These are phyloP conservation scores for Calidris pugnax DNA, from an alignment of 2,113 vertebrate genomes.

Conservation along the genomic window DNA sequence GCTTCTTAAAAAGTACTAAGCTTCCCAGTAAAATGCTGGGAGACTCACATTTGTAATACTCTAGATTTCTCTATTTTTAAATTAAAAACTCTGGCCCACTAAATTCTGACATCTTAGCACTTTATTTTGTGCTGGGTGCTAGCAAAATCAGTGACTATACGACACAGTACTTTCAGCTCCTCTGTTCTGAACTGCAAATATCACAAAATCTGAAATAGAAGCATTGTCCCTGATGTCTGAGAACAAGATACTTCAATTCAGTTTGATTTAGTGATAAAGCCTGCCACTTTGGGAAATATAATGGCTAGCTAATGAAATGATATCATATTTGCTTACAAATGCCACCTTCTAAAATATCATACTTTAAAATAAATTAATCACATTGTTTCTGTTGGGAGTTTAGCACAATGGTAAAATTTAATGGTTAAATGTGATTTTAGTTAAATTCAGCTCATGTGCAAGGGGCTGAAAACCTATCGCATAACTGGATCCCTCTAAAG, in stretches of 20 bases:
- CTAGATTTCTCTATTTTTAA: not conserved
- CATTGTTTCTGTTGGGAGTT: not conserved
- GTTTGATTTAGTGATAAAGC: not conserved
- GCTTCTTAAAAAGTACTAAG: not conserved
- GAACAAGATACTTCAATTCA: not conserved
- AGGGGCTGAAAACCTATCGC: not conserved
- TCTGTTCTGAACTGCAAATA: not conserved
- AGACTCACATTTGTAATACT: fast-evolving
- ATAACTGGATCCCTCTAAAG: not conserved
- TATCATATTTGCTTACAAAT: slow-evolving; percentile 5
- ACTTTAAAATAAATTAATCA: not conserved
- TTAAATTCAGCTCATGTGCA: not conserved
- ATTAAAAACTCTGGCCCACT: not conserved
- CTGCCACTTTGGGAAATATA: not conserved
- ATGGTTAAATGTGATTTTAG: not conserved
- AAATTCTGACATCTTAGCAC: not conserved
- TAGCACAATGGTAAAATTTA: not conserved
- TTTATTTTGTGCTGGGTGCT: not conserved
- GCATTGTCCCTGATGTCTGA: not conserved
- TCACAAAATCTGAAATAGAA: not conserved
- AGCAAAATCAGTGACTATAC: not conserved
- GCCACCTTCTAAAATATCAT: not conserved
- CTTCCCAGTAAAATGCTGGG: not conserved
- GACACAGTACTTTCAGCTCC: not conserved
- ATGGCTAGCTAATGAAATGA: not conserved